Base-by-base conservation (phyloP, 35 echinoderm and acorn worm genomes). In the Heliocidaris tuberculata region DNA sequence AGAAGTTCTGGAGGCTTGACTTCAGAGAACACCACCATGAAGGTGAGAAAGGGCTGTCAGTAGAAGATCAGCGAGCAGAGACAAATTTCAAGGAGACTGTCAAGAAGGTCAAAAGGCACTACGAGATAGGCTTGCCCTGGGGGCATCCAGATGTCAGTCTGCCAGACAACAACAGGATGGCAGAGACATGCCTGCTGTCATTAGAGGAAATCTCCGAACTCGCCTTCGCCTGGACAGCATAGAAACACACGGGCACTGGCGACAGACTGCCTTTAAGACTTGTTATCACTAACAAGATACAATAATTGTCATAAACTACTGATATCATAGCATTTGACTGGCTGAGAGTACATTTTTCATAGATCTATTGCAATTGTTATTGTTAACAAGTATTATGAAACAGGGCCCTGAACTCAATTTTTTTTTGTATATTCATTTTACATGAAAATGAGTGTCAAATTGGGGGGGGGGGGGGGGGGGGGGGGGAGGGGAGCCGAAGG, bases 1-100 rank as follows among this genome's bases (percentile, higher is more conserved):
- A 92, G 78, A 42, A 85, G 49, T 95, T 97, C 85, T 94, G 96
- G 94, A 50, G 86, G 49, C 48, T 95, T 17, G 96, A 97, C 61
- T 93, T 94, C 31, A 48, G 86, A 95, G 91, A 93, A 7, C 29
- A 86, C 29, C 30, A 32, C 54, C 54, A 32, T 1, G 85, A 94
- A 19, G 93, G 78, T n/a, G 59, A 94, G 85, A 32, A 32, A 35
- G 92, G 92, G 30, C 32, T 31, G 47, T 96, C 95, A 88, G 90
- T 96, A 85, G 95, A 96, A 94, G 95, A 96, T 61, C 61, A 54
- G 85, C 56, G 50, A 35, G 92, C 93, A n/a, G 35, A 16, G 32
- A 13, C 17, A 30, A 31, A 35, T n/a, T 86, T 96, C 94, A 93
- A 89, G 31, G 32, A 94, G 9, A 85, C 94, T 0, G 48, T 86